Base-by-base conservation (phyloP, 2,888 invertebrate genomes). In the Latrodectus hesperus region DNA sequence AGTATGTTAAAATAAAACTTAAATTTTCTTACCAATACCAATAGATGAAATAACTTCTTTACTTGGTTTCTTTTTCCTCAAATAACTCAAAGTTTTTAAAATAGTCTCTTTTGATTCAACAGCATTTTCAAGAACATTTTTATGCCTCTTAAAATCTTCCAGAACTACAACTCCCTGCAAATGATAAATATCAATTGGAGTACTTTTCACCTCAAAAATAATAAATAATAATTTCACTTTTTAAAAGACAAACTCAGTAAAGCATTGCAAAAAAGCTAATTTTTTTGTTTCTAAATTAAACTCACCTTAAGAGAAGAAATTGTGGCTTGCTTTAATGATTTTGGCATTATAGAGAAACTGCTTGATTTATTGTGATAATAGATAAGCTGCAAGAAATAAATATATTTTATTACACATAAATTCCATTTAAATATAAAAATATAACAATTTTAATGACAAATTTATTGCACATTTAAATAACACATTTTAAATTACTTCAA, bases 131-230 rank as follows among this genome's bases (percentile, higher is more conserved):
- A 88, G 78, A 22, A 81, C 16, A 55, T 80, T 78, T 73, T 88
- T 88, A 49, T 81, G 67, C 9, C 88, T 65, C 49, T 74, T n/a
- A 26, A 88, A 67, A 64, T 88, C 84, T 77, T 88, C 88, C 51
- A 84, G 52, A 64, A 88, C 81, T 0, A 88, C 82, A 17, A 88
- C 88, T 70, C 88, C 88, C 88, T 88, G 38, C 49, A 80, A 82
- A 72, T 65, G 22, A 53, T 9, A 68, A 10, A 67, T 16, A n/a
- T 51, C 38, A 71, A 49, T 49, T 38, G 49, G n/a, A 22, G 22
- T 22, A 22, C 6, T 38, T 38, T 16, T 67, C 11, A 9, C 17
- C 9, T 17, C 17, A 68, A 22, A 68, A 1, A 17, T 17, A 17
- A 9, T 12, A 6, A 68, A 17, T 68, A 12, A 68, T 38, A 38